A percentile compares a stretch with the other conserved stretches of the same genome.
These are phyloP conservation scores for Asbolus verrucosus DNA, from an alignment of 1,140 invertebrate species.

Conservation along the genomic window DNA sequence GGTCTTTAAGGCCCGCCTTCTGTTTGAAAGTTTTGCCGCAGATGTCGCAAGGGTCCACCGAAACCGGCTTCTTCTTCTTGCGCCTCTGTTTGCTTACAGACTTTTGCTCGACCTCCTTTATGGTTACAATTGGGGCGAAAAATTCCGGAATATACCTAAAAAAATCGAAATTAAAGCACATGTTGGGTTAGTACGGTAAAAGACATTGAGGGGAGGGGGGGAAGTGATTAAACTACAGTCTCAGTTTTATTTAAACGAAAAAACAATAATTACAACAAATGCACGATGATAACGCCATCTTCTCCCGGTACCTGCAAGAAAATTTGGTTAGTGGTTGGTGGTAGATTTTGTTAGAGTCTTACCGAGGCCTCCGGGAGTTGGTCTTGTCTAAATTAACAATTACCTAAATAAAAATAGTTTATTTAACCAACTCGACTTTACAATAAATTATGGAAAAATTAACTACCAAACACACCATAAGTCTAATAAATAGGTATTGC, in stretches of 20 bases:
- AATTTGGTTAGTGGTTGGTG: too few species aligned
- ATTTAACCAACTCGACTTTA: constrained; percentile 12
- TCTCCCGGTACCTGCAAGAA: too few species aligned
- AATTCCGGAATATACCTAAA: constrained; percentile 46
- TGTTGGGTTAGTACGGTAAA: background rate
- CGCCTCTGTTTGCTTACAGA: background rate
- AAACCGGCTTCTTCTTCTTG: background rate
- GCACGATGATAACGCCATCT: too few species aligned
- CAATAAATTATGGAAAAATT: constrained; percentile 29
- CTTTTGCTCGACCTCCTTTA: constrained; percentile 26
- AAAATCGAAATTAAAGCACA: constrained; percentile 3
- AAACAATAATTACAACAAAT: too few species aligned
- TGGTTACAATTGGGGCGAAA: constrained; percentile 33
- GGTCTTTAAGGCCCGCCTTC: constrained; percentile 66
- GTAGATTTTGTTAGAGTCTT: too few species aligned
- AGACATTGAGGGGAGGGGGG: background rate
- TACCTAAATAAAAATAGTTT: constrained; percentile 23
- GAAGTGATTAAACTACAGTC: too few species aligned
- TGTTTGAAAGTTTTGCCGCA: constrained; percentile 74
- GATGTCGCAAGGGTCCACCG: constrained; percentile 66
- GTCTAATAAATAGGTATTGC: constrained; percentile 58
- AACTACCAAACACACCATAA: constrained; percentile 7
- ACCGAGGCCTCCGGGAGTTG: too few species aligned
- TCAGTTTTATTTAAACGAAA: too few species aligned
- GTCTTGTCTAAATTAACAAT: background rate